A percentile compares a stretch with the other conserved stretches of the same genome.
These are phyloP conservation scores for Dryas iulia DNA, from an alignment of 1,140 invertebrate species.

Conservation along the genomic window DNA sequence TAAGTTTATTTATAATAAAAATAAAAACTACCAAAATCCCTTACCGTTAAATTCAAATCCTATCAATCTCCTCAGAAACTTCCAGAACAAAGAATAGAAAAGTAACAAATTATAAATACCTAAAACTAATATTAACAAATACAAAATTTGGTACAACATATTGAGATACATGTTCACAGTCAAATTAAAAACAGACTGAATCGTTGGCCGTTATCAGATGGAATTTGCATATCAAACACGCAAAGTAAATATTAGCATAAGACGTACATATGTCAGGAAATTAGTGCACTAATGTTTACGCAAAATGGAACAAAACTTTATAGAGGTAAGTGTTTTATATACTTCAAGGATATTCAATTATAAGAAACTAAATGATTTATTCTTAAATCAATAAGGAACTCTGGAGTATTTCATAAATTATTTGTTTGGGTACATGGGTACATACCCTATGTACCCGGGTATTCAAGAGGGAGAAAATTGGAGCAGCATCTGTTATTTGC, in stretches of 20 bases:
- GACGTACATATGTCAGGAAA: conserved; percentile 5
- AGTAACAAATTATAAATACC: conserved; percentile 11
- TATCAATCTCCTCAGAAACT: conserved; percentile 2
- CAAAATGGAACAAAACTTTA: not conserved
- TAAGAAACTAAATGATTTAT: too few relatives aligned
- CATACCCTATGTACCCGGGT: too few relatives aligned
- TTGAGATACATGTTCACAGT: conserved; percentile 3
- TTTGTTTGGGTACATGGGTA: too few relatives aligned
- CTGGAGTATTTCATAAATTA: too few relatives aligned
- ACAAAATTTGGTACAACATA: conserved; percentile 5
- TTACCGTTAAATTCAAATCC: not conserved
- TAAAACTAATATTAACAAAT: conserved; percentile 2
- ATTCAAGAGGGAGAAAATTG: too few relatives aligned
- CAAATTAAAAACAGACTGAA: conserved; percentile 4
- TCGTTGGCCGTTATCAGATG: not conserved
- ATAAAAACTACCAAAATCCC: too few relatives aligned
- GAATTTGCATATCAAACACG: conserved; percentile 5
- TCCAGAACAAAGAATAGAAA: not conserved
- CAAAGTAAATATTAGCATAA: conserved; percentile 8
- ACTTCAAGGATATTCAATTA: not conserved
- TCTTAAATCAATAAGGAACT: too few relatives aligned
- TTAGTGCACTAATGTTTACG: conserved; percentile 7
- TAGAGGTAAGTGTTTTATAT: not conserved
- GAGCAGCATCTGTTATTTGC: too few relatives aligned
- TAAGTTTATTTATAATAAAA: too few relatives aligned